Evolutionary conservation across 2,113 vertebrate species (phyloP), one percentile per base, ranked within the genome.

Genomic region (Ceyx cyanopectus): DNA sequence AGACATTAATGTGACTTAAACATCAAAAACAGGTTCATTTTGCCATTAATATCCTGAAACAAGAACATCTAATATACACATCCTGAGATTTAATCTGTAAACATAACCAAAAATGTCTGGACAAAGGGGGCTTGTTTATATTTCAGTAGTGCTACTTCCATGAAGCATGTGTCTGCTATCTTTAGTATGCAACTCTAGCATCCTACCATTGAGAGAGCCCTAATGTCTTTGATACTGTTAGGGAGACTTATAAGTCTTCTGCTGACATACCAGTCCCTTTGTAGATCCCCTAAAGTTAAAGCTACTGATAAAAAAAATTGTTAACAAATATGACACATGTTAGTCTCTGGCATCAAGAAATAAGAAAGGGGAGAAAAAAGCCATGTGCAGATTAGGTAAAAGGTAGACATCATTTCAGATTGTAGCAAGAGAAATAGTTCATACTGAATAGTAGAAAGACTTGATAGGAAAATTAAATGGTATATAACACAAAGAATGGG

Each of bases 31-130:
- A 97, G 97, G 97, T 98, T 98, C 96, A 96, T 97, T 95, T 97
- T 93, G 95, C 97, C 97, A 97, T 98, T 98, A 96, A 97, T 97
- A 97, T 97, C 96, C 96, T 96, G 96, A 94, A 97, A 97, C 93
- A 96, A 97, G 97, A 97, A 97, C 94, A 84, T 94, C 86, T 92
- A 97, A 95, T 97, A 96, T 98, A 98, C 97, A 98, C 98, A 98
- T 97, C 97, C 97, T 98, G 97, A 98, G 98, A 98, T 97, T 95
- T 95, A 97, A 97, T 97, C 98, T 97, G 96, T 98, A 98, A 98
- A 98, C 98, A 98, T 95, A 97, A 94, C 96, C 94, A 95, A 89
- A 91, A 94, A 97, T 93, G 87, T 97, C 97, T 97, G 96, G 96
- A 95, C 90, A 87, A 94, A 92, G 96, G 94, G 77, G 81, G 73